Evolutionary conservation across 2,113 vertebrate genomes (phyloP).

Genomic region (Leiothrix lutea): DNA sequence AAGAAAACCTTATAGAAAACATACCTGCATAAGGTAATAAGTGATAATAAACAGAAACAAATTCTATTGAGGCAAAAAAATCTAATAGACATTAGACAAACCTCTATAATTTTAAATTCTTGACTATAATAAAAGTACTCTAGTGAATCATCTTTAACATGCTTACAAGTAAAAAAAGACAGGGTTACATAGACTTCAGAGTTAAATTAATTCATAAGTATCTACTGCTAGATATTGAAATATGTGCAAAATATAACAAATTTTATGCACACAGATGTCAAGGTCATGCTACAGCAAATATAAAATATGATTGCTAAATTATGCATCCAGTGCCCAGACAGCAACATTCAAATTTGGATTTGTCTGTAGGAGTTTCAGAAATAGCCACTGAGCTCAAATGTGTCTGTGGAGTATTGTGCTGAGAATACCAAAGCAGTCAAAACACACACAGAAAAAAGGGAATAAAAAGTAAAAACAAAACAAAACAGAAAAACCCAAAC

Average conservation of each 20-base stretch:
- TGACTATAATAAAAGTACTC: neutral
- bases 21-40: neutral
- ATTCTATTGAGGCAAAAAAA: accelerated
- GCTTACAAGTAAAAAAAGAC: neutral
- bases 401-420: neutral
- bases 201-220: neutral
- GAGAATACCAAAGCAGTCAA: neutral
- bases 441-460: neutral
- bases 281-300: neutral
- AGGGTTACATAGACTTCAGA: neutral
- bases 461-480: neutral
- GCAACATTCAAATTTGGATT: neutral
- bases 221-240: neutral
- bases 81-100: neutral
- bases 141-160: neutral
- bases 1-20: neutral
- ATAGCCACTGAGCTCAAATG: neutral
- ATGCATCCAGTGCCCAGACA: neutral
- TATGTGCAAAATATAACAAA: neutral
- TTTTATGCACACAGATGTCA: neutral
- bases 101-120: neutral
- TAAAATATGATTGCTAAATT: conserved; percentile 19
- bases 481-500: neutral
- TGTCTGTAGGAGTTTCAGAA: neutral
- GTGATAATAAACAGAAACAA: neutral